These are phyloP conservation scores for Thera obeliscata DNA, from an alignment of 2,888 invertebrate species.

Conservation along the genomic window DNA sequence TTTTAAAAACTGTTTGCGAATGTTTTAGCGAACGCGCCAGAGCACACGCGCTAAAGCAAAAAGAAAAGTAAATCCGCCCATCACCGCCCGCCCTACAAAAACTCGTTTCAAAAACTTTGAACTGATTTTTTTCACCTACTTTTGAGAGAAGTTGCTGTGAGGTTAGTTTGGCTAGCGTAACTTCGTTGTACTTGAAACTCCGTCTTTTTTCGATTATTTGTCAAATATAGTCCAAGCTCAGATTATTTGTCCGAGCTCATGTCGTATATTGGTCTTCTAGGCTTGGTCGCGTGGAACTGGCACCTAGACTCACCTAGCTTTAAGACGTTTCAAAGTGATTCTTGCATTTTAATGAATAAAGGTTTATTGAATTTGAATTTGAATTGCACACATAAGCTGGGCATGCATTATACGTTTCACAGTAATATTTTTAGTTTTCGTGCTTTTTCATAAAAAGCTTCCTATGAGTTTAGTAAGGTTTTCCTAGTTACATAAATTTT, in stretches of 20 bases:
- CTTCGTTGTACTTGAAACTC: not conserved
- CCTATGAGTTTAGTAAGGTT: too few species aligned
- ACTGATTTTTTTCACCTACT: constrained; percentile 22
- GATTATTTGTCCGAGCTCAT: not conserved
- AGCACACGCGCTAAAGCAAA: constrained; percentile 54
- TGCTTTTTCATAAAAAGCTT: too few species aligned
- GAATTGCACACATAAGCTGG: too few species aligned
- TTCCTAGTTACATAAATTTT: too few species aligned
- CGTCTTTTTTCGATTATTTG: not conserved
- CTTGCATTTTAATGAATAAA: too few species aligned
- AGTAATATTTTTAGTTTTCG: too few species aligned
- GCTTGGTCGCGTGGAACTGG: too few species aligned
- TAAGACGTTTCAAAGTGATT: too few species aligned
- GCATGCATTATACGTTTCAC: too few species aligned
- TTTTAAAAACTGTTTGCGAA: constrained; percentile 54
- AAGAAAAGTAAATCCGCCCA: constrained; percentile 51
- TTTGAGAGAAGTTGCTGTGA: constrained; percentile 3
- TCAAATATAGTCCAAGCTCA: not conserved
- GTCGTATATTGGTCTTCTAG: too few species aligned
- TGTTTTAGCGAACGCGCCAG: constrained; percentile 54
- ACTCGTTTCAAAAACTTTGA: constrained; percentile 39
- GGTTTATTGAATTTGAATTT: too few species aligned
- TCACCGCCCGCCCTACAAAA: constrained; percentile 45
- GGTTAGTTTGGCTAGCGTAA: not conserved
- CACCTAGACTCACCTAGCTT: too few species aligned